These are phyloP conservation scores for Xylocampa areola DNA, from an alignment of 2,888 invertebrate genomes.

Conservation along the genomic window DNA sequence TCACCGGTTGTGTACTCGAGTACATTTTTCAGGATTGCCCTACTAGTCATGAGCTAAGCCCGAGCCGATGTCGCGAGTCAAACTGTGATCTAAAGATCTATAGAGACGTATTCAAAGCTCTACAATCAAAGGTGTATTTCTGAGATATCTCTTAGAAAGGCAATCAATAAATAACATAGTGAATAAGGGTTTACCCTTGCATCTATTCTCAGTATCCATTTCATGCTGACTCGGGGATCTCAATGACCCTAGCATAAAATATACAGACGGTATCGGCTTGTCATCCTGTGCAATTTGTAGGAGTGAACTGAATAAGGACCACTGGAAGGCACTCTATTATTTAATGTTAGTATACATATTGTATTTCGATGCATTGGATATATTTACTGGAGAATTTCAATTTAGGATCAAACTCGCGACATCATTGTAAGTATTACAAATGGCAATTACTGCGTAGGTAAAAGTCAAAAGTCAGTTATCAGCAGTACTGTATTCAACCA, in stretches of 20 bases:
- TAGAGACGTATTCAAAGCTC: conserved; percentile 2
- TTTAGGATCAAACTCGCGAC: no score
- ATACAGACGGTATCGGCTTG: conserved; percentile 18
- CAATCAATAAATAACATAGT: conserved; percentile 21
- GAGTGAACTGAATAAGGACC: conserved; percentile 18
- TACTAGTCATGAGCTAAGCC: no score
- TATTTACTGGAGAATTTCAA: no score
- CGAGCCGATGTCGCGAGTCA: no score
- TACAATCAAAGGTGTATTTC: conserved; percentile 2
- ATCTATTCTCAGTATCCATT: conserved; percentile 14
- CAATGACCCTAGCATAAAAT: conserved; percentile 23
- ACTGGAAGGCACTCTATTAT: conserved; percentile 2
- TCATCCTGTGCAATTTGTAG: conserved; percentile 36
- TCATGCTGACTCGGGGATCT: conserved; percentile 47
- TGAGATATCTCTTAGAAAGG: conserved; percentile 24
- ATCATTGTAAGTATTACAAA: no score
- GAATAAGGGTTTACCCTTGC: conserved; percentile 11
- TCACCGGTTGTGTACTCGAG: no score
- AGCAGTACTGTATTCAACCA: no score
- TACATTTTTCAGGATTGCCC: no score
- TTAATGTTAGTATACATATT: background rate
- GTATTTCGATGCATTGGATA: background rate
- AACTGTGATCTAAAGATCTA: background rate
- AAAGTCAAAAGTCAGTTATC: no score
- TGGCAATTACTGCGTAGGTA: no score